Evolutionary conservation across 2,797 vertebrate species (phyloP), one percentile per base, ranked within the genome.

Genomic region (Lophotriccus pileatus): DNA sequence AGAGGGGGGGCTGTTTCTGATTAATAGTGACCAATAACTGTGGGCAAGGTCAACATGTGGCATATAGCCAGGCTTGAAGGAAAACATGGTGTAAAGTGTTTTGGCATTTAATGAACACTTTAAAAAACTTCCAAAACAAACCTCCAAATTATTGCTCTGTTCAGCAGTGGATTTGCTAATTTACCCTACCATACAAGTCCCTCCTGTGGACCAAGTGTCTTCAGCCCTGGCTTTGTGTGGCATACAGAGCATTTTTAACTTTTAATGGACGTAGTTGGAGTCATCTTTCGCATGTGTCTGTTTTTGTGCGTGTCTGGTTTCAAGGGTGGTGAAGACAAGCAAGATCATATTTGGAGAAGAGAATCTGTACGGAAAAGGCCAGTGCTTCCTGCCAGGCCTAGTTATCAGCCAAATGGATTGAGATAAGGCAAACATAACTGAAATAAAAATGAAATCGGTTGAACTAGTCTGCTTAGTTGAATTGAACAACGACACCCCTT

Each of bases 381-480:
- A 41, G 20, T 32, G 19, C 52, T 90, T 90, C 56, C 84, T 84
- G 49, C 74, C 80, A 94, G 80, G 55, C 47, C 44, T 73, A 60
- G 47, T 82, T 93, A 93, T 90, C 87, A 93, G 49, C 44, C 58
- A 70, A 73, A 82, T 72, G 78, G 89, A 69, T 72, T 87, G 89
- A 82, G 83, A 93, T 97, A 94, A 96, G 89, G 67, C 79, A 98
- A 97, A 96, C 79, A 96, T 87, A 96, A 89, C 74, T 77, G 37
- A 91, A 96, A 84, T 89, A 96, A 96, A 95, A 85, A 95, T 37
- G 63, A 96, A 97, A 95, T 96, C 78, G 80, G 77, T 96, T 91
- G 87, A 95, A 95, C 95, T 95, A 81, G 64, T 92, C 95, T 94
- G 93, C 89, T 94, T 93, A 96, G 94, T 97, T 84, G 96, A 97